These are phyloP conservation scores for Eospalax fontanierii DNA, from an alignment of 2,797 vertebrate species.

Conservation along the genomic window DNA sequence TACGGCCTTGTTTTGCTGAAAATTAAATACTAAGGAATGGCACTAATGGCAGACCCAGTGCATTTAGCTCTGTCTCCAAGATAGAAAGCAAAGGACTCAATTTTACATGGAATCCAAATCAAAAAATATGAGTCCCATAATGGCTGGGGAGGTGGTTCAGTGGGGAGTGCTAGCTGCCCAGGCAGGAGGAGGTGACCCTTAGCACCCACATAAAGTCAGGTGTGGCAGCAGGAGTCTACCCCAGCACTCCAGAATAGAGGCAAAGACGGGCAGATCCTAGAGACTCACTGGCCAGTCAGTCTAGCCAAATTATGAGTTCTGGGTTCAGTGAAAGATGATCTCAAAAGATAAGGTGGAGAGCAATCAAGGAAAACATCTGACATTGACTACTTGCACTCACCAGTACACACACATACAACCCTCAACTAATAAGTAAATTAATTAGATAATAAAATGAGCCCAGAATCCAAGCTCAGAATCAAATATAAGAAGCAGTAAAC, in stretches of 20 bases:
- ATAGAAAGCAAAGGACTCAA: conserved; percentile 13
- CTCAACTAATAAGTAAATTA: neutral
- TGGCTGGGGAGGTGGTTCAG: neutral
- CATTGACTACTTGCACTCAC: neutral
- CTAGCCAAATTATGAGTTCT: neutral
- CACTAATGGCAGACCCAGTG: conserved; percentile 5
- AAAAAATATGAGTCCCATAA: conserved; percentile 32
- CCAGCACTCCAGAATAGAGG: neutral
- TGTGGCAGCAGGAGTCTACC: too few species aligned
- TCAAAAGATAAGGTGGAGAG: neutral
- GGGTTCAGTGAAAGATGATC: neutral
- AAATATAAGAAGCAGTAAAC: neutral
- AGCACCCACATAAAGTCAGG: neutral
- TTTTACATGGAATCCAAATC: conserved; percentile 40
- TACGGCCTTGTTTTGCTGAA: conserved; percentile 30
- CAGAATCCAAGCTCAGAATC: conserved; percentile 2
- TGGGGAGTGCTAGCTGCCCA: too few species aligned
- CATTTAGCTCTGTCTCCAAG: neutral
- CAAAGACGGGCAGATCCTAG: neutral
- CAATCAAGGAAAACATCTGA: neutral
- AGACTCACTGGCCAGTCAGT: neutral
- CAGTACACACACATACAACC: neutral
- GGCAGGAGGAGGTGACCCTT: too few species aligned
- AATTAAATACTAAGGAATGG: conserved; percentile 40
- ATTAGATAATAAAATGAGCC: neutral